phyloP scores from a whole-genome alignment of 2,888 invertebrate species.

The Ditula angustiorana region DNA sequence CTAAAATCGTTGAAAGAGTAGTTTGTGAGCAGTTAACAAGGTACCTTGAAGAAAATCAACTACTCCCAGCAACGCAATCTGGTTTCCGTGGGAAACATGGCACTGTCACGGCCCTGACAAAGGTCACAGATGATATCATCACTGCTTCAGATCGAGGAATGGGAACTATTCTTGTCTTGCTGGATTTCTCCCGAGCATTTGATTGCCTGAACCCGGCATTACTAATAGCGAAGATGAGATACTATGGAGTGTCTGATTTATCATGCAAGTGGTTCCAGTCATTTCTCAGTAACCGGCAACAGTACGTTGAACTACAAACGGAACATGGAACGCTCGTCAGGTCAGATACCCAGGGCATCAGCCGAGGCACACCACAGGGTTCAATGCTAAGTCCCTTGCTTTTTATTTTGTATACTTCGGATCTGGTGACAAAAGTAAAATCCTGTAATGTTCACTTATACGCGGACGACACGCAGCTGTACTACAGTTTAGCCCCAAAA shows the following conservation, averaged over 20 bases:
- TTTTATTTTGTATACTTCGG: constrained; percentile 8
- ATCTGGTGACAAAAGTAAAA: not conserved
- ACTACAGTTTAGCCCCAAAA: not conserved
- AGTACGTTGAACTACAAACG: not conserved
- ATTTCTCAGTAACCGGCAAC: not conserved
- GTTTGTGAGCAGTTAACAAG: too few relatives aligned
- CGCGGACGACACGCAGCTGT: not conserved
- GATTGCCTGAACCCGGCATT: not conserved
- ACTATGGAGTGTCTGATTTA: not conserved
- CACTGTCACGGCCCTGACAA: too few relatives aligned
- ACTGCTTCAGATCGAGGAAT: too few relatives aligned
- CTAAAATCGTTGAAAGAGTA: too few relatives aligned
- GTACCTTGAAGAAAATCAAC: too few relatives aligned
- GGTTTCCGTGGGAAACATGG: too few relatives aligned
- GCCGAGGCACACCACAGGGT: not conserved
- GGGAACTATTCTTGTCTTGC: too few relatives aligned
- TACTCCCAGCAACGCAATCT: too few relatives aligned
- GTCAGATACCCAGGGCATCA: not conserved
- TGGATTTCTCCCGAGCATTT: too few relatives aligned
- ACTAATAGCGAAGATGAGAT: not conserved
- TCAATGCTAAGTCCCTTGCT: constrained; percentile 3
- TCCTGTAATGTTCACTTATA: not conserved
- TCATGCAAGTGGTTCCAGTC: constrained; percentile 4
- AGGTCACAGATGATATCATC: too few relatives aligned
- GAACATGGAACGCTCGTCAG: not conserved